phyloP scores from a whole-genome alignment of 2,113 vertebrate species.

The Microtus oregoni region DNA sequence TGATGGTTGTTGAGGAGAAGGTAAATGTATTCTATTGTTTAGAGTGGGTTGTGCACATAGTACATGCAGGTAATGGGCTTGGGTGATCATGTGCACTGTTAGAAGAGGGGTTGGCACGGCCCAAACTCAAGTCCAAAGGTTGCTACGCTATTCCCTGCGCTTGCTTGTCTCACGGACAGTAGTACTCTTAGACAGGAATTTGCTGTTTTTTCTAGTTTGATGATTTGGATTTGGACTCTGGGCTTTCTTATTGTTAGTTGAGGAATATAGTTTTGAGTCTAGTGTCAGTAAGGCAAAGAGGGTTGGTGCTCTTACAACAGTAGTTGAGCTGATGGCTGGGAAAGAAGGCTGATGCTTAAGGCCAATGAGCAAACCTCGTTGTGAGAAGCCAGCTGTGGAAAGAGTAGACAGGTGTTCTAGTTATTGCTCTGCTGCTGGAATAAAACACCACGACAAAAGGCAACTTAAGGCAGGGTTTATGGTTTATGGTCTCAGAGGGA shows the following conservation, averaged over 20 bases:
- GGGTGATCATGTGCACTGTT: background rate
- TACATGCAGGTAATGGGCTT: background rate
- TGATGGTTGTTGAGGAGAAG: background rate
- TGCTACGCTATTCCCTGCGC: background rate
- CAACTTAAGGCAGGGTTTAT: background rate
- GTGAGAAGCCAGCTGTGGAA: slow-evolving; percentile 7
- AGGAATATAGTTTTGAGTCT: background rate
- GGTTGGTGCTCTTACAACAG: background rate
- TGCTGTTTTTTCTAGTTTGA: background rate
- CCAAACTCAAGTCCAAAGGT: no score
- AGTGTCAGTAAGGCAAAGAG: background rate
- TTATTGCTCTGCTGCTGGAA: background rate
- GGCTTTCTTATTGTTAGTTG: background rate
- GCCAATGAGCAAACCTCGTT: background rate
- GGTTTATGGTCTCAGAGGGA: background rate
- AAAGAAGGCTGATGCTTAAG: background rate
- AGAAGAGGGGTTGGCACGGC: background rate
- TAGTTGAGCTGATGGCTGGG: no score
- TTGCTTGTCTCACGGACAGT: background rate
- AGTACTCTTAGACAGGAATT: background rate
- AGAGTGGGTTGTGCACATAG: background rate
- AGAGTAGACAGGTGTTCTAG: background rate
- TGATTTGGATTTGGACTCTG: background rate
- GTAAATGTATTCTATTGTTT: background rate
- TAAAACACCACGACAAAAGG: background rate